Evolutionary conservation across 2,113 vertebrate species (phyloP), one percentile per base, ranked within the genome.

Genomic region (Hoplias malabaricus): DNA sequence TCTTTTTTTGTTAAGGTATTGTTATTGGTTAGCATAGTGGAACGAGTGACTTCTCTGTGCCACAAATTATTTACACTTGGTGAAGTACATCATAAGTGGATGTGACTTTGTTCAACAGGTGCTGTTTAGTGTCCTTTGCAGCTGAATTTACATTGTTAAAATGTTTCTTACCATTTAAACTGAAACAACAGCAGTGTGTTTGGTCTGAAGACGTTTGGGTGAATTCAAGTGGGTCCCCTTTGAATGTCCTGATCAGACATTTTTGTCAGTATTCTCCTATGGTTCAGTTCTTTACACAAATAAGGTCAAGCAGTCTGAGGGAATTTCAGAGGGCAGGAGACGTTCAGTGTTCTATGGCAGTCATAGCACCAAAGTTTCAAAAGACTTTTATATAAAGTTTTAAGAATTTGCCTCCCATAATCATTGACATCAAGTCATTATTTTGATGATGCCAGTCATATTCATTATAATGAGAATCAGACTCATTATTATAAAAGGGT

Each of bases 21-120:
- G 31, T 57, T n/a, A 3, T 9, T 2, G 8, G 34, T 57, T 43
- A 13, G 13, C 50, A 29, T 42, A 9, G 31, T 56, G 33, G 33
- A 53, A 75, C 4, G 3, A 13, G n/a, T 25, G 38, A 5, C 8
- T 27, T 4, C 31, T 78, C 2, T 29, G 43, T 14, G 65, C 23
- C n/a, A n/a, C n/a, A n/a, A n/a, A n/a, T n/a, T n/a, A 7, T 48
- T 46, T 42, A 4, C 5, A 25, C 19, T 12, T 31, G 59, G n/a
- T 61, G 29, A 67, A 34, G 29, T 66, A 56, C 7, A 21, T 25
- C 43, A 29, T 2, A 8, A 67, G 21, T 57, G 42, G 59, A 33
- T 59, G 50, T 46, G 21, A 73, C 69, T 14, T 68, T 77, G 29
- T 76, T 57, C 38, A 34, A 59, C 16, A 67, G 38, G 21, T 50